Conservation (phyloP, 2,113 vertebrate species). For the Corythaeola cristata region DNA sequence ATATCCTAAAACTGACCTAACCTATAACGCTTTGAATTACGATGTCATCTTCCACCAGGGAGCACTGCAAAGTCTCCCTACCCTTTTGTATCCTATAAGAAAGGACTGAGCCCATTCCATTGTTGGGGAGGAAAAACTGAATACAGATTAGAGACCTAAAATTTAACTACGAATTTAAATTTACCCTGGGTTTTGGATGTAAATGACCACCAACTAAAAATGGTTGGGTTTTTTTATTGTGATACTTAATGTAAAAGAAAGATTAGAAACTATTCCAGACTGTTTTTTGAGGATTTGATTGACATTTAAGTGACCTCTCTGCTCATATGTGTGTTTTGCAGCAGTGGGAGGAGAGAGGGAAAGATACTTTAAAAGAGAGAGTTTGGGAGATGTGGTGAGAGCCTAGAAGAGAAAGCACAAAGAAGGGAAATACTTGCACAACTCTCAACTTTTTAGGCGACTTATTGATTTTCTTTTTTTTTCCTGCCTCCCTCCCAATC, state of each 20-base stretch:
- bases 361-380: background rate
- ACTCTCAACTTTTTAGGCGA: background rate
- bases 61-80: background rate
- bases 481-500: fast-evolving
- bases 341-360: background rate
- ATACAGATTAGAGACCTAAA: background rate
- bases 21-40: background rate
- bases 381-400: background rate
- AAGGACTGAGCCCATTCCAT: background rate
- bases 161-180: background rate
- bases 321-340: background rate
- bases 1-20: background rate
- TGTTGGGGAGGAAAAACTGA: background rate
- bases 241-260: background rate
- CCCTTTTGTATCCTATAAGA: background rate
- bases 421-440: background rate
- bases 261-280: background rate
- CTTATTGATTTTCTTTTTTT: background rate
- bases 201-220: background rate
- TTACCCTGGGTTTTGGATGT: background rate
- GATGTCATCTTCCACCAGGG: background rate
- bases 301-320: background rate
- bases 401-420: background rate
- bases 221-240: background rate
- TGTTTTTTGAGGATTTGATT: background rate